Base-by-base conservation (phyloP, 2,797 vertebrate species). In the Alca torda region DNA sequence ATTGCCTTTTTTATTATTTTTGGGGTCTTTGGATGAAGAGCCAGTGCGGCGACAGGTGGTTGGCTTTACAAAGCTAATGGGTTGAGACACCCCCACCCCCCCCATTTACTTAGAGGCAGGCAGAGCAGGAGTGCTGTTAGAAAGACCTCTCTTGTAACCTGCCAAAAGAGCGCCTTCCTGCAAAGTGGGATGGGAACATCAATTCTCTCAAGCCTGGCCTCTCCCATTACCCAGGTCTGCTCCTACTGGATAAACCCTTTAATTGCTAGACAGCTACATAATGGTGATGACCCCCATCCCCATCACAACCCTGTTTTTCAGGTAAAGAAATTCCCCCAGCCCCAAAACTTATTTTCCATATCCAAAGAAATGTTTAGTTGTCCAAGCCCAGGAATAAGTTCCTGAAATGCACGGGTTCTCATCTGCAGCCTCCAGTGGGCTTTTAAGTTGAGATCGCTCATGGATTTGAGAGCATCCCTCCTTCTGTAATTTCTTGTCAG, bases 131-230 rank as follows among this genome's bases (percentile, higher is more conserved):
- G 16, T 13, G 28, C 46, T 77, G 17, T 74, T 74, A 11, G 41
- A 56, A 43, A 74, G 16, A 18, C 14, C 37, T 89, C 14, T 15
- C 37, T 53, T 57, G 46, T 41, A 65, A 65, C 13, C 25, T 81
- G 30, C 51, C 14, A 2, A 56, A 30, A 70, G 37, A 65, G 24
- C 14, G 31, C 45, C 28, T 84, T 86, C 23, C 46, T 0, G 1
- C 14, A 13, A 33, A 28, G 13, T 39, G 25, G 3, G 21, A 60
- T 0, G 1, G 24, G 16, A 78, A 12, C 7, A 23, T 51, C 20
- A 33, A 1, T 65, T 77, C 48, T 39, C 39, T 11, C 33, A 50
- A 45, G 37, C 37, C 60, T 74, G 65, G 13, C 3, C 1, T 39
- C 46, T 57, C 11, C 10, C 19, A 24, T 24, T 85, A 10, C 9